Percentiles rank a stretch among this genome's conserved stretches.
These are phyloP conservation scores for Meandrusa payeni DNA, from an alignment of 2,888 invertebrate species.

Conservation along the genomic window DNA sequence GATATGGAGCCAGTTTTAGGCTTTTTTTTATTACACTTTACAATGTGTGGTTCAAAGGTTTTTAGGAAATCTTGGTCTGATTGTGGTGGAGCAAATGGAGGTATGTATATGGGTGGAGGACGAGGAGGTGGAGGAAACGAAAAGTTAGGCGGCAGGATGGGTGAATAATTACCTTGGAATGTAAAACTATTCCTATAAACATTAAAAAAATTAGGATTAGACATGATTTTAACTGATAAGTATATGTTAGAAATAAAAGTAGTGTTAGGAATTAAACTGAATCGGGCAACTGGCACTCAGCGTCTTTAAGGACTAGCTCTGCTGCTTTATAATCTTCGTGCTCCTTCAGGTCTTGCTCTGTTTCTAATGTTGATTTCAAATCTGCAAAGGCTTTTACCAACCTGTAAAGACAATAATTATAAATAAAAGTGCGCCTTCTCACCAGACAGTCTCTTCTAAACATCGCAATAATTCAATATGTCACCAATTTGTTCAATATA, in stretches of 20 bases:
- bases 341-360: constrained; percentile 89
- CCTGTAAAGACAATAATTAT: too few species aligned
- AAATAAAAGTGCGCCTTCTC: too few species aligned
- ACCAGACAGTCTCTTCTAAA: too few species aligned
- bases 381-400: constrained; percentile 88
- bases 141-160: constrained; percentile 26
- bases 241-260: constrained; percentile 42
- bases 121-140: constrained; percentile 42
- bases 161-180: constrained; percentile 53
- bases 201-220: constrained; percentile 57
- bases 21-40: constrained; percentile 25
- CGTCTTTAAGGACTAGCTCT: constrained; percentile 83
- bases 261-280: constrained; percentile 34
- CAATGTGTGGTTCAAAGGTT: constrained; percentile 38
- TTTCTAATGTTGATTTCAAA: constrained; percentile 85
- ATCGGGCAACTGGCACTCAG: constrained; percentile 80
- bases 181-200: constrained; percentile 55
- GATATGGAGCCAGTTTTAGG: constrained; percentile 39
- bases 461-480: too few species aligned
- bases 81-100: constrained; percentile 33
- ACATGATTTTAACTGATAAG: constrained; percentile 61
- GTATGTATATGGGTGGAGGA: constrained; percentile 39
- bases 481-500: too few species aligned
- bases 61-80: constrained; percentile 52
- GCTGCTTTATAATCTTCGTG: constrained; percentile 87